phyloP scores from a whole-genome alignment of 2,797 vertebrate species.

The Hylomyscus alleni region DNA sequence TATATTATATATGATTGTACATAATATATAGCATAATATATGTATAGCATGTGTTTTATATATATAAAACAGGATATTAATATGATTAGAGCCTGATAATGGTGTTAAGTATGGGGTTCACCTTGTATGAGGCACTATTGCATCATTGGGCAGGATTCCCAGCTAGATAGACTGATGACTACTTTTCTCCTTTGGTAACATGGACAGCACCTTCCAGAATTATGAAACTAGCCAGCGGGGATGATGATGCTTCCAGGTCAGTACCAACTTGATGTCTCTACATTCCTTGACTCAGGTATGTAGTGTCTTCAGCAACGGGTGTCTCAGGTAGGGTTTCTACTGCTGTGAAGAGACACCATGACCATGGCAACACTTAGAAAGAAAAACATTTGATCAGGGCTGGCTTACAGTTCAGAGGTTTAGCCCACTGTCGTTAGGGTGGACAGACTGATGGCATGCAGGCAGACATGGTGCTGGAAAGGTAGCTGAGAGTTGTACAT shows the following conservation, averaged over 20 bases:
- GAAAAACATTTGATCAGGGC: not conserved
- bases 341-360: not conserved
- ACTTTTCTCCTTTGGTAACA: not conserved
- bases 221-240: not conserved
- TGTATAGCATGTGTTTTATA: too few species aligned
- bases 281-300: not conserved
- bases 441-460: not conserved
- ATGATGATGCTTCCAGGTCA: not conserved
- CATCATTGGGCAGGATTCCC: not conserved
- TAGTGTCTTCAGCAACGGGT: not conserved
- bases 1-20: too few species aligned
- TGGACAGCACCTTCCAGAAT: not conserved
- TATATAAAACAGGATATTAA: too few species aligned
- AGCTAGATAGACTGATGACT: not conserved
- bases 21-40: too few species aligned
- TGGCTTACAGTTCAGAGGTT: not conserved
- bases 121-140: not conserved
- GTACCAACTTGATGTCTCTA: not conserved
- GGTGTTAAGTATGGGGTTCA: not conserved
- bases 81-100: not conserved
- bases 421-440: not conserved
- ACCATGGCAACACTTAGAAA: not conserved
- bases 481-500: not conserved
- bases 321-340: not conserved
- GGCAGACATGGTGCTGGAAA: not conserved